phyloP scores from a whole-genome alignment of 2,113 vertebrate species.

The Columba livia region DNA sequence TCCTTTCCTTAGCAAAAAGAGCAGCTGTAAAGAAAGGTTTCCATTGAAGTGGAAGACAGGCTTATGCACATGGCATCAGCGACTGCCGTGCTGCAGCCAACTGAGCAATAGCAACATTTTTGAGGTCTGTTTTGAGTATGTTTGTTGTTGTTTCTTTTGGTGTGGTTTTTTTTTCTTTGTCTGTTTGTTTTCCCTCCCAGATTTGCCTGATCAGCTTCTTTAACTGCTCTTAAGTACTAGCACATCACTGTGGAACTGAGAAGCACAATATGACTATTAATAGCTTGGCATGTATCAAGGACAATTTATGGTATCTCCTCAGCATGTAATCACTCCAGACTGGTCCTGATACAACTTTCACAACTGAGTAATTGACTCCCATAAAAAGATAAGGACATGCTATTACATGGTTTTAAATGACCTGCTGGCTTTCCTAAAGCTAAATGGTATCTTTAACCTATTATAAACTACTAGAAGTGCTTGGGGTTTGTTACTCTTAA shows the following conservation, averaged over 20 bases:
- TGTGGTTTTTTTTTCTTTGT: not conserved
- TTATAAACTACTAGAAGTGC: not conserved
- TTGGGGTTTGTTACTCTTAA: not conserved
- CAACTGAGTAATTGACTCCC: not conserved
- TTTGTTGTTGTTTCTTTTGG: no score
- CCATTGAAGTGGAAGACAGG: rapidly evolving
- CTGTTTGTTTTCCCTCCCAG: not conserved
- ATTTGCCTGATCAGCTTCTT: not conserved
- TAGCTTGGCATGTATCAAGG: not conserved
- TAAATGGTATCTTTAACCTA: not conserved
- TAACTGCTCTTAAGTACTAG: not conserved
- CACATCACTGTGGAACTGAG: not conserved
- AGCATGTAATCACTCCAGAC: not conserved
- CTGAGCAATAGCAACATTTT: not conserved
- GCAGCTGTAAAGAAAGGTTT: not conserved
- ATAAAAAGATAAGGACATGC: not conserved
- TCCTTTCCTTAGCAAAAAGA: not conserved
- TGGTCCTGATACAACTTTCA: not conserved
- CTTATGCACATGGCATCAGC: not conserved
- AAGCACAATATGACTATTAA: not conserved
- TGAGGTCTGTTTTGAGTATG: no score
- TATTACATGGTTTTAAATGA: not conserved
- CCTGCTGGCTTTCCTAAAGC: not conserved
- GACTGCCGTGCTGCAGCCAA: not conserved
- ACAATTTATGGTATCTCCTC: not conserved